Evolutionary conservation across 2,888 invertebrate species (phyloP).

Genomic region (Yponomeuta sedellus): DNA sequence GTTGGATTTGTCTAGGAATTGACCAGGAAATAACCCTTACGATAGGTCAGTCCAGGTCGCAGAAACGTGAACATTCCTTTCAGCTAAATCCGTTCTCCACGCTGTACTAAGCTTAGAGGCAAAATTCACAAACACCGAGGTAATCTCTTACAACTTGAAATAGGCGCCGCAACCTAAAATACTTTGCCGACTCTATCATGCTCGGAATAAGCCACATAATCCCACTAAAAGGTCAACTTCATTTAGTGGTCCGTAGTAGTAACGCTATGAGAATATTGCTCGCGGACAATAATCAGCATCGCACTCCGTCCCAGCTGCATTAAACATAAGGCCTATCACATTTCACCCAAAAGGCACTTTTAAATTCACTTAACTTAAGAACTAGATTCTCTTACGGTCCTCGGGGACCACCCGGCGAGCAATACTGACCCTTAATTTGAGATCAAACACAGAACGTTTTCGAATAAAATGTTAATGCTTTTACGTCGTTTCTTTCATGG

Average conservation of each 20-base stretch:
- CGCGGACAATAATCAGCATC: conserved; percentile 40
- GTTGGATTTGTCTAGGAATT: no score
- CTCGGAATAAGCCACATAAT: neutral
- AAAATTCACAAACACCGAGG: conserved; percentile 6
- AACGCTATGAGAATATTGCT: conserved; percentile 26
- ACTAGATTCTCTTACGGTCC: neutral
- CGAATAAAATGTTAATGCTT: neutral
- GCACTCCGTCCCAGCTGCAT: conserved; percentile 21
- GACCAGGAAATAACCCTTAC: no score
- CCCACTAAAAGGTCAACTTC: neutral
- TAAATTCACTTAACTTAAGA: conserved; percentile 3
- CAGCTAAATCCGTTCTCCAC: no score
- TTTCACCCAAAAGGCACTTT: conserved; percentile 12
- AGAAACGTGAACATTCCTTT: no score
- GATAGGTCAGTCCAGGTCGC: no score
- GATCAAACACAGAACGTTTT: conserved; percentile 18
- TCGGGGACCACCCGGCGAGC: neutral
- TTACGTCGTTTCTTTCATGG: conserved; percentile 29
- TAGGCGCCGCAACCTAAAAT: conserved; percentile 3
- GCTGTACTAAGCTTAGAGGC: neutral
- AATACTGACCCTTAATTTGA: conserved; percentile 17
- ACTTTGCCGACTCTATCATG: neutral
- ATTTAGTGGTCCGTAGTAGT: neutral
- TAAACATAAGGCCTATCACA: conserved; percentile 12
- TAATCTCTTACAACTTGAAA: conserved; percentile 11